These are phyloP conservation scores for Ceyx melanurus DNA, from an alignment of 2,113 vertebrate genomes.

Conservation along the genomic window DNA sequence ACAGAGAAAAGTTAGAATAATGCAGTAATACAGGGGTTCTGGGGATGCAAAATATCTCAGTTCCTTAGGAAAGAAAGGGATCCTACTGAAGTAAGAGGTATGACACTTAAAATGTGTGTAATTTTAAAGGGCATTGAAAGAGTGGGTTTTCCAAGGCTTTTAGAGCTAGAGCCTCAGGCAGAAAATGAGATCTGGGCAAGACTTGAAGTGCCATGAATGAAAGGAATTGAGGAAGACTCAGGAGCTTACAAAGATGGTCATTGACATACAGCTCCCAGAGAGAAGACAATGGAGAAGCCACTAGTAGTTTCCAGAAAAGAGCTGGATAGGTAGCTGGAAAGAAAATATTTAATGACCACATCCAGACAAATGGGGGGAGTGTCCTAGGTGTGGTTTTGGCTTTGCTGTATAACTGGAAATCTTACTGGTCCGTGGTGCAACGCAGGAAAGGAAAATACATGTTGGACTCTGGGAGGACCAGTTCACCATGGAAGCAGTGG, in stretches of 20 bases:
- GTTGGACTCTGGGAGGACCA: constrained; percentile 23
- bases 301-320: not conserved
- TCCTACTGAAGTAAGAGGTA: not conserved
- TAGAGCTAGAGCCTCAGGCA: not conserved
- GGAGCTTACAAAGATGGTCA: not conserved
- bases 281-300: not conserved
- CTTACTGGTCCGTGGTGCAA: constrained; percentile 41
- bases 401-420: constrained; percentile 13
- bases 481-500: not conserved
- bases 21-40: not conserved
- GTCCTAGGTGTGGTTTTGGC: not conserved
- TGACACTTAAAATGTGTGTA: not conserved
- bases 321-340: not conserved
- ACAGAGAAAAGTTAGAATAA: not conserved
- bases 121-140: not conserved
- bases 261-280: not conserved
- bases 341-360: not conserved
- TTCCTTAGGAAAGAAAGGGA: not conserved
- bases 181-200: not conserved
- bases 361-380: not conserved
- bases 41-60: not conserved
- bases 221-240: not conserved
- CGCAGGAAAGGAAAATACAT: constrained; percentile 14
- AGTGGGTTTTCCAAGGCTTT: not conserved
- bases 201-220: not conserved